Evolutionary conservation across 2,797 vertebrate genomes (phyloP).

Genomic region (Coregonus suidteri): DNA sequence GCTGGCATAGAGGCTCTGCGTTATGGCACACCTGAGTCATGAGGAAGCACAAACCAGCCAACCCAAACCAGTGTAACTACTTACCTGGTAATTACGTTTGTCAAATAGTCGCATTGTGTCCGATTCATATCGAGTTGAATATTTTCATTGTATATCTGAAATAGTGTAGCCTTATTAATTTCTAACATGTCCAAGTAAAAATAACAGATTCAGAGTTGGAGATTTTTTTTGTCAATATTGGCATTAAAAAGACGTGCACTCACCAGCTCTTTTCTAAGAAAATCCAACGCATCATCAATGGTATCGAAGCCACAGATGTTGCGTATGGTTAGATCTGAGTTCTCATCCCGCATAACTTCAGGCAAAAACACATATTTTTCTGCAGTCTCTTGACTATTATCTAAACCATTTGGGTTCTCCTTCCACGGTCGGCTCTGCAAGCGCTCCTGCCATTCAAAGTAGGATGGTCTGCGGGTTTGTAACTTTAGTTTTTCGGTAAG

Average conservation of each 20-base stretch:
- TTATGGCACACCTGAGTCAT: background rate
- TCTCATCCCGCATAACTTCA: constrained; percentile 39
- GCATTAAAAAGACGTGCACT: constrained; percentile 51
- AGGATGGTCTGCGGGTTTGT: constrained; percentile 90
- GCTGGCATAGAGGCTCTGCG: background rate
- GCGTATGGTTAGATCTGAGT: constrained; percentile 39
- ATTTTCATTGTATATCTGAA: background rate
- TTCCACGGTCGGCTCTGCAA: constrained; percentile 83
- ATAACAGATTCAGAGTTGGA: constrained; percentile 39
- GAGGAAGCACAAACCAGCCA: background rate
- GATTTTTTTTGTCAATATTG: constrained; percentile 51
- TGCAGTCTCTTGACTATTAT: constrained; percentile 16
- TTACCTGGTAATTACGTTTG: background rate
- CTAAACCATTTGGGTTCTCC: constrained; percentile 8
- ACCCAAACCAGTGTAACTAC: background rate
- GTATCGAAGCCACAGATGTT: constrained; percentile 86
- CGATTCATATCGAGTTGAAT: background rate
- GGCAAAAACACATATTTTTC: constrained; percentile 31
- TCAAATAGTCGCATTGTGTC: background rate
- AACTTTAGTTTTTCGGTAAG: constrained; percentile 89
- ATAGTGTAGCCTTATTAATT: background rate
- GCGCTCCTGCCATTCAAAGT: constrained; percentile 89
- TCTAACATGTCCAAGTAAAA: background rate
- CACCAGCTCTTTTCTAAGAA: constrained; percentile 90
- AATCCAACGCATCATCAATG: constrained; percentile 85